Evolutionary conservation across 2,113 vertebrate genomes (phyloP).

Genomic region (Gorsachius goisagi): DNA sequence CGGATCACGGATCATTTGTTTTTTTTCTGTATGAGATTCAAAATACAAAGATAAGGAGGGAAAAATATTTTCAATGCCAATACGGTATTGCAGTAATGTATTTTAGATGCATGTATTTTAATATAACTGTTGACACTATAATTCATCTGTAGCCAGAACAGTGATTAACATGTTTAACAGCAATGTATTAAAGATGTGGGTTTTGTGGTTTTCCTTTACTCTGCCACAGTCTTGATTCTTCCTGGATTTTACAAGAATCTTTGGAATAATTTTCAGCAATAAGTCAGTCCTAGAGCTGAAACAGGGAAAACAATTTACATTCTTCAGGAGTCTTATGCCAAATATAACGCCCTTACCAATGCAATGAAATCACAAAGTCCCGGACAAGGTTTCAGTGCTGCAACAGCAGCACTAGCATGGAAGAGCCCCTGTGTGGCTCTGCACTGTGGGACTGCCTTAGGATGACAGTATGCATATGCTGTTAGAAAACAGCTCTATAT

Average conservation of each 20-base stretch:
- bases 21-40: not conserved
- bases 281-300: not conserved
- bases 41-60: not conserved
- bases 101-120: not conserved
- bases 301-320: not conserved
- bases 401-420: not conserved
- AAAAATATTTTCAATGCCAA: not conserved
- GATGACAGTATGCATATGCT: not conserved
- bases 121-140: not conserved
- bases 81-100: not conserved
- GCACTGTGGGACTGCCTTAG: not conserved
- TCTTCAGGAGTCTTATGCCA: not conserved
- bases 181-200: not conserved
- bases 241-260: not conserved
- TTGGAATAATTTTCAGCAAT: not conserved
- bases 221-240: not conserved
- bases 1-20: accelerated
- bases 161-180: not conserved
- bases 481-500: not conserved
- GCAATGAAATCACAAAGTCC: not conserved
- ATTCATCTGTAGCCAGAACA: not conserved
- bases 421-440: not conserved
- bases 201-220: not conserved
- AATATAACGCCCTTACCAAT: not conserved
- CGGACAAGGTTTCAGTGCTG: not conserved